Evolutionary conservation across 2,888 invertebrate species (phyloP).

Genomic region (Pocota personata): DNA sequence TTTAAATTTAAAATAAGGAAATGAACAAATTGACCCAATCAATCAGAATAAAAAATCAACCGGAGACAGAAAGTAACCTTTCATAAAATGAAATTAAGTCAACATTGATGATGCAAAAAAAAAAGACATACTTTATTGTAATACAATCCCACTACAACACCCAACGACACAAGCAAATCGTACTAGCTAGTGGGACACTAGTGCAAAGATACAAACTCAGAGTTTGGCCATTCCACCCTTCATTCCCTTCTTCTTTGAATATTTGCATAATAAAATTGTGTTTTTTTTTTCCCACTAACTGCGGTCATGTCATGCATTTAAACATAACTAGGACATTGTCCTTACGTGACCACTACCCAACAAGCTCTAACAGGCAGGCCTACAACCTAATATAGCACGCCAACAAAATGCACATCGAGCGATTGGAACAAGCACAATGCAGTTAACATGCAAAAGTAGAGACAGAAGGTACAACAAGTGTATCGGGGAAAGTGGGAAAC

Average conservation of each 20-base stretch:
- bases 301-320: conserved; percentile 70
- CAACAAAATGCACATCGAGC: conserved; percentile 55
- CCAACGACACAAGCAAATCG: background rate
- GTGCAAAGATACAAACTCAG: conserved; percentile 16
- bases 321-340: conserved; percentile 72
- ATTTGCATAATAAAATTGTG: conserved; percentile 57
- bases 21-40: conserved; percentile 33
- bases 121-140: background rate
- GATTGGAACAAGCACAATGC: conserved; percentile 36
- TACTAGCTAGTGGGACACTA: background rate
- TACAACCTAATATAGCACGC: conserved; percentile 27
- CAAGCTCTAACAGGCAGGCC: conserved; percentile 22
- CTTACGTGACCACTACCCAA: conserved; percentile 66
- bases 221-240: conserved; percentile 8
- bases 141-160: background rate
- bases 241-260: background rate
- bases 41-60: background rate
- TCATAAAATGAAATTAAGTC: conserved; percentile 60
- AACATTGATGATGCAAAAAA: conserved; percentile 7
- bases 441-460: conserved; percentile 42
- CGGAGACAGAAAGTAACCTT: conserved; percentile 2
- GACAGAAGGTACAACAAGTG: conserved; percentile 63
- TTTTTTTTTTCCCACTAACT: conserved; percentile 38
- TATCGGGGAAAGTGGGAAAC: conserved; percentile 46
- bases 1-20: conserved; percentile 21